Evolutionary conservation across 2,888 invertebrate genomes (phyloP), one percentile per base, ranked within the genome.

Genomic region (Andrena chrysosceles): DNA sequence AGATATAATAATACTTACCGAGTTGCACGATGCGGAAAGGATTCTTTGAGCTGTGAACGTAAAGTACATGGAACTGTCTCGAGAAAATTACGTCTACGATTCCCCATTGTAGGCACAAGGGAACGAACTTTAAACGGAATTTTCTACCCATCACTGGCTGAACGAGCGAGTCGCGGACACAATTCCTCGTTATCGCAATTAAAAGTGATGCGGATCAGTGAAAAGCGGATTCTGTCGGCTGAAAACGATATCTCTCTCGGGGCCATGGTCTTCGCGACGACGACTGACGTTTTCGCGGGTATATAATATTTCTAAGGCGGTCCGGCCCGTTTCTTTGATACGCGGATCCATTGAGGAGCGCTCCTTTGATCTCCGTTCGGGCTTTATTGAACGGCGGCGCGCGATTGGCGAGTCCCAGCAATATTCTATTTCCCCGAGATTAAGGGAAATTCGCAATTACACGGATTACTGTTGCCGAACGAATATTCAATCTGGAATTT

Each of bases 381-480:
- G 87, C 87, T 89, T 89, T 89, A 91, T 90, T 89, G 88, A 91
- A 91, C 88, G 85, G 49, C 76, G 75, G 78, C 71, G 71, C 85
- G 77, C 84, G 83, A 85, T 78, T 87, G 89, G 80, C 83, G 89
- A 89, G 81, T 91, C 91, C 90, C 92, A 89, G 91, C 91, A 89
- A 89, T 84, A 90, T 86, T 85, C 86, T 78, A 83, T 84, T 85
- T 86, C 82, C 76, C 66, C 75, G 77, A 89, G 91, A 92, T 92
- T 92, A 91, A 91, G 88, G 87, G 78, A 90, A 92, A 92, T 91
- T 91, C 84, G 88, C 91, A 93, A 93, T 93, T 92, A 93, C 87
- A 85, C 85, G 87, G 85, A 88, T 87, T 77, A 87, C 77, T 62
- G 26, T 48, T 31, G 73, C 68, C 48, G 75, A 42, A 52, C 52